Evolutionary conservation across 2,113 vertebrate genomes (phyloP).

Genomic region (Nerophis lumbriciformis): DNA sequence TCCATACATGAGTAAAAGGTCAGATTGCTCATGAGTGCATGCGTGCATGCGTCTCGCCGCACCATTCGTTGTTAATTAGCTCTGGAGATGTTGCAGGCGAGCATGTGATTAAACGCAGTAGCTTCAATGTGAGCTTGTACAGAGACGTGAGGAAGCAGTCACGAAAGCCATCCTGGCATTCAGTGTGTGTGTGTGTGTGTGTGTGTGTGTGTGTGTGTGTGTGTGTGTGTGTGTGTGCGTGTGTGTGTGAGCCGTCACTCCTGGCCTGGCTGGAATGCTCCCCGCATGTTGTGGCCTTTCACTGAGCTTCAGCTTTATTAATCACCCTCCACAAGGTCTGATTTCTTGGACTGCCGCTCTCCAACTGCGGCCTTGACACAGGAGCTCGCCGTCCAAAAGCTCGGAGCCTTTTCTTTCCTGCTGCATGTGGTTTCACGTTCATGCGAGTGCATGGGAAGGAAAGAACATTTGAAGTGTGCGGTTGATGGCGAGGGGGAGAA

Average conservation of each 20-base stretch:
- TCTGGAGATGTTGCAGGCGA: conserved; percentile 38
- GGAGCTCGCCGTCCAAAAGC: conserved; percentile 20
- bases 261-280: conserved; percentile 47
- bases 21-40: conserved; percentile 32
- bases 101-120: conserved; percentile 43
- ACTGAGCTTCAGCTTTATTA: conserved; percentile 58
- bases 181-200: conserved; percentile 15
- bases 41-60: conserved; percentile 32
- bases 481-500: conserved; percentile 9
- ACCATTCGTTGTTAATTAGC: conserved; percentile 56
- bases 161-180: conserved; percentile 47
- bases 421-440: conserved; percentile 42
- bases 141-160: conserved; percentile 43
- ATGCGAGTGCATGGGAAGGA: conserved; percentile 32
- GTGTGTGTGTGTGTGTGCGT: conserved; percentile 9
- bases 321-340: conserved; percentile 53
- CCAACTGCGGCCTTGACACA: conserved; percentile 48
- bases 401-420: conserved; percentile 38
- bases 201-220: conserved; percentile 7
- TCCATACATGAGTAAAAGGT: conserved; percentile 36
- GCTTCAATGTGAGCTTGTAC: conserved; percentile 48
- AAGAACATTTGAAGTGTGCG: conserved; percentile 32
- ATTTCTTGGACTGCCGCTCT: conserved; percentile 55
- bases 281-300: conserved; percentile 53
- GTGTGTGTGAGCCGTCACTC: conserved; percentile 22